Base-by-base conservation (phyloP, 1,140 invertebrate genomes). In the Helicorthomorpha holstii region DNA sequence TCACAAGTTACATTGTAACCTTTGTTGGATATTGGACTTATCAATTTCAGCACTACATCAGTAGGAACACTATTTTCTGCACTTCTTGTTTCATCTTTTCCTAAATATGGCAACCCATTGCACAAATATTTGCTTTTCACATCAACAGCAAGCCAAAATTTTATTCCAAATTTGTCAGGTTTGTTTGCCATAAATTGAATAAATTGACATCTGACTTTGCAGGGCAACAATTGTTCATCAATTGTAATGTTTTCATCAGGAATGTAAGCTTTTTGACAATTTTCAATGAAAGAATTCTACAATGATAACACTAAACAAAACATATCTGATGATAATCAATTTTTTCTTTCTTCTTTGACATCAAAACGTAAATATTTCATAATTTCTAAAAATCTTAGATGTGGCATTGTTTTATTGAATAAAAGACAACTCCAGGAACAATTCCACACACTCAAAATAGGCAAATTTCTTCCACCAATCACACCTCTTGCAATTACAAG, bases 291-390 rank as follows among this genome's bases (percentile, higher is more conserved):
- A 23, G 16, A n/a, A 19, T 52, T 27, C 46, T 24, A 52, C 2
- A 34, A 10, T n/a, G 2, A 1, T 29, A 27, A 16, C 14, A 52
- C 24, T 3, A 27, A 16, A 41, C 27, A 23, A n/a, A 52, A 50
- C 27, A 46, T 52, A 19, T 52, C 51, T 2, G 46, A 24, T 27
- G 7, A 4, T 25, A 22, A 21, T 25, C 51, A 38, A 3, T 46
- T 27, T 19, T 4, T 23, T 24, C 23, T 27, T 12, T n/a, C 27
- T 2, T 16, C 24, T 25, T 21, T 25, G 23, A 46, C 51, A 52
- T 52, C 51, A 52, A 52, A 52, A 2, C 51, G 23, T 3, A 52
- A 43, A 21, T 27, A 50, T 3, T 16, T 3, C 23, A 50, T 25
- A n/a, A 50, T 25, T n/a, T 10, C 26, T 21, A 24, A 14, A 23